A percentile compares a stretch with the other conserved stretches of the same genome.
Conservation (phyloP, 1,140 invertebrate genomes). For the Leptinotarsa texana region DNA sequence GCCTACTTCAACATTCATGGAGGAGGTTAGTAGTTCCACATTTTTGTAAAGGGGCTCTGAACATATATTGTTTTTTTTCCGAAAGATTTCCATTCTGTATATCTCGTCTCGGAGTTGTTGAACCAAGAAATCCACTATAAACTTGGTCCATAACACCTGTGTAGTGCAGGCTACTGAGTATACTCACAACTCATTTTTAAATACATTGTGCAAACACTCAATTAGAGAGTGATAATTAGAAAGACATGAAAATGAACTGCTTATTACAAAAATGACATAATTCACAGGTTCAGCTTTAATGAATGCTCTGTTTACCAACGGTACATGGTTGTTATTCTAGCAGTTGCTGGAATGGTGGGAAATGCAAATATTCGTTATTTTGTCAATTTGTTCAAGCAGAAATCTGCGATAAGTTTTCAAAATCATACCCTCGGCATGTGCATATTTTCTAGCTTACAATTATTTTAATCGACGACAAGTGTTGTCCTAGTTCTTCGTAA, state of each 20-base stretch:
- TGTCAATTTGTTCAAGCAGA: neutral
- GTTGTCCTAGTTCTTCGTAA: neutral
- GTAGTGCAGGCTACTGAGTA: neutral
- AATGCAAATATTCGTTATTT: conserved; percentile 16
- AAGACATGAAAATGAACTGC: conserved; percentile 19
- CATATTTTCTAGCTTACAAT: neutral
- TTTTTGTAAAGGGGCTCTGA: too few species aligned
- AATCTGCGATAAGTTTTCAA: neutral
- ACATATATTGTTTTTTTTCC: too few species aligned
- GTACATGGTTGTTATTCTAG: conserved; percentile 10
- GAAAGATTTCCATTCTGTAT: too few species aligned
- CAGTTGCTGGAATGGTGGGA: neutral
- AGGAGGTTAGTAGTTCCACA: too few species aligned
- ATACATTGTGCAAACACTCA: neutral
- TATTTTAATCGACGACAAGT: neutral
- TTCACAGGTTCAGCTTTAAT: conserved; percentile 17
- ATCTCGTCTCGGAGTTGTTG: too few species aligned
- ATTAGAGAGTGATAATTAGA: conserved; percentile 16
- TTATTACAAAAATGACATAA: conserved; percentile 18
- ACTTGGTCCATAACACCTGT: neutral
- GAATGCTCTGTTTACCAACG: conserved; percentile 1
- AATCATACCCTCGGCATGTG: neutral
- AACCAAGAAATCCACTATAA: neutral
- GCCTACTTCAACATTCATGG: too few species aligned
- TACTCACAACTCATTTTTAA: neutral